These are phyloP conservation scores for Perizoma affinitatum DNA, from an alignment of 2,888 invertebrate genomes.

Conservation along the genomic window DNA sequence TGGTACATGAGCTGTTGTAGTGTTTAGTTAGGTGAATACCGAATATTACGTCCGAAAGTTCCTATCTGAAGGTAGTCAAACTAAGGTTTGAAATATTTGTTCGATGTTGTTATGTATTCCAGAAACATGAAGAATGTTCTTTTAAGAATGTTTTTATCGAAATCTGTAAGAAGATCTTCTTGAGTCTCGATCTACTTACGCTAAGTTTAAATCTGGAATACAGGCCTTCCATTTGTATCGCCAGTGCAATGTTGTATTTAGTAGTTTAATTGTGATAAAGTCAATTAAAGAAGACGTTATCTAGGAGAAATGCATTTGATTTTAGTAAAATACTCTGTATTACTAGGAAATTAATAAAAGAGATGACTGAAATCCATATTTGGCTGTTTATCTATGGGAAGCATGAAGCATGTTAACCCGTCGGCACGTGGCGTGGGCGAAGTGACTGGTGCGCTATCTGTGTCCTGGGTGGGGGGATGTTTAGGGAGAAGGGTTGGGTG, in stretches of 20 bases:
- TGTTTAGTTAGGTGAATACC: slow-evolving; percentile 4
- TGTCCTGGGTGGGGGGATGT: slow-evolving; percentile 21
- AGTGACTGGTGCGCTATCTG: slow-evolving; percentile 4
- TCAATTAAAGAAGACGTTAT: slow-evolving; percentile 12
- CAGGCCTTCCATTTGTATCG: background rate
- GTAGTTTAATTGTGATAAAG: slow-evolving; percentile 23
- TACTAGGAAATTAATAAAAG: slow-evolving; percentile 51
- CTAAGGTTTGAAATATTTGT: background rate
- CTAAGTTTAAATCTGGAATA: no score
- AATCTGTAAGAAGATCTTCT: no score
- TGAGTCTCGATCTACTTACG: no score
- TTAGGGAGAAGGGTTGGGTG: slow-evolving; percentile 18
- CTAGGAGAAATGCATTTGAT: slow-evolving; percentile 27
- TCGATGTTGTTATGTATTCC: background rate
- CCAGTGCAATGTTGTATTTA: slow-evolving; percentile 9
- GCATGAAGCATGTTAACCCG: slow-evolving; percentile 15
- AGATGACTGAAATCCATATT: slow-evolving; percentile 49
- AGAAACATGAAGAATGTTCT: no score
- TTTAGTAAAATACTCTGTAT: slow-evolving; percentile 42
- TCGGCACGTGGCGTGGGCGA: slow-evolving; percentile 21
- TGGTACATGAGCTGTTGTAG: no score
- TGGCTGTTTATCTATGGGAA: slow-evolving; percentile 44
- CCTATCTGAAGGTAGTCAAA: slow-evolving; percentile 39
- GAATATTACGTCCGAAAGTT: slow-evolving; percentile 44
- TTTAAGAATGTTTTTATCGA: no score